Base-by-base conservation (phyloP, 2,113 vertebrate genomes). In the Myocastor coypus region DNA sequence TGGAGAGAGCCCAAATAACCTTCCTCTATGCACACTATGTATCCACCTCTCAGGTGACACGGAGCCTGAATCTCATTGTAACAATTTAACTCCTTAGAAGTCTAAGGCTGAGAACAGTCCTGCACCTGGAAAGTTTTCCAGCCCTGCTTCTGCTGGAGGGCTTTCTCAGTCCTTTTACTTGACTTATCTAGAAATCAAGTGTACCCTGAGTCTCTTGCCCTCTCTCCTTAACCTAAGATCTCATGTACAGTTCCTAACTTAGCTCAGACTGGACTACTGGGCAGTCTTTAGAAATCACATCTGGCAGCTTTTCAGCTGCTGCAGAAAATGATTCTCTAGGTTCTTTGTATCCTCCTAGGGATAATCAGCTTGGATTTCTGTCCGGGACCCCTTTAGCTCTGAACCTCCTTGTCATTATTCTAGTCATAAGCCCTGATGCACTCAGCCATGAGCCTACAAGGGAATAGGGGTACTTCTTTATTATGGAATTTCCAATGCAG, bases 201-300 rank as follows among this genome's bases (percentile, higher is more conserved):
- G 37, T 42, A 24, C 71, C 22, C 1, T 4, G 20, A 40, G 8
- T 46, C 46, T 46, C n/a, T n/a, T n/a, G n/a, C n/a, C 22, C 5
- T 10, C 11, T 46, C 11, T 0, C 24, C 40, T 28, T 19, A 10
- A 40, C 69, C 37, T 2, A 17, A 3, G 5, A n/a, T 2, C 32
- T 69, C 66, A 69, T 34, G 16, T n/a, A 6, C 17, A 69, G 66
- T 3, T n/a, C 14, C 66, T 59, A 19, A 6, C 66, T 69, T 17
- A n/a, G 34, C 66, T 69, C 66, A 13, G 1, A 17, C 66, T 7
- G 2, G 32, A n/a, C 32, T 30, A 17, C 7, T 16, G 4, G 5
- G 2, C 12, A 19, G 66, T 69, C 32, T 17, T 5, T 68, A 68
- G 16, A 22, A n/a, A 10, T 69, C 66, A n/a, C 16, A 16, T 17